phyloP scores from a whole-genome alignment of 2,113 vertebrate genomes.

The Eleginops maclovinus region DNA sequence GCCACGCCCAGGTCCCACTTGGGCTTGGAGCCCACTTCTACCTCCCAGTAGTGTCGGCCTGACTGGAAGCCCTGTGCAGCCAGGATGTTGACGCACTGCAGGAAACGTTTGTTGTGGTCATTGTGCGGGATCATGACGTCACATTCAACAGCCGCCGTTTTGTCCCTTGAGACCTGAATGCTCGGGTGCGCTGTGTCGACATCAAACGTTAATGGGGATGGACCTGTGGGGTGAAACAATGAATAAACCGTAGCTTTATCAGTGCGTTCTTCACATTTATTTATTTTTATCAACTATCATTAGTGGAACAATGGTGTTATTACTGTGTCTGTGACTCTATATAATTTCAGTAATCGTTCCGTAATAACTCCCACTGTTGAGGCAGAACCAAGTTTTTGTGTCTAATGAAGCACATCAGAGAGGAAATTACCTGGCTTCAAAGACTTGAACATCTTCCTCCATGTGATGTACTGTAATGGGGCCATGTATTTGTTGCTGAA shows the following conservation, averaged over 20 bases:
- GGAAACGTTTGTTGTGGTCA: slow-evolving; percentile 82
- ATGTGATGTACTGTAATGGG: slow-evolving; percentile 88
- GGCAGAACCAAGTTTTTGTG: slow-evolving; percentile 17
- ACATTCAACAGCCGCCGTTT: slow-evolving; percentile 83
- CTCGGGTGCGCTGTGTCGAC: slow-evolving; percentile 87
- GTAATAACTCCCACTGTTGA: slow-evolving; percentile 24
- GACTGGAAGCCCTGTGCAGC: slow-evolving; percentile 79
- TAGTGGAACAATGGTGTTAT: slow-evolving; percentile 15
- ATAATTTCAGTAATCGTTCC: not conserved
- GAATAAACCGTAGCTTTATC: slow-evolving; percentile 5
- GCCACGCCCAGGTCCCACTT: slow-evolving; percentile 92
- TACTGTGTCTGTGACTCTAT: slow-evolving; percentile 4
- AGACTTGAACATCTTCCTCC: slow-evolving; percentile 86
- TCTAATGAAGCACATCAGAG: slow-evolving; percentile 24
- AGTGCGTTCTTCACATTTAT: slow-evolving; percentile 3
- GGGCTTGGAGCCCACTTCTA: slow-evolving; percentile 86
- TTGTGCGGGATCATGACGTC: slow-evolving; percentile 28
- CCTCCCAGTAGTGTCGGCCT: slow-evolving; percentile 90
- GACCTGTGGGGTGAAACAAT: slow-evolving; percentile 76
- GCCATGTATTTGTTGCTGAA: slow-evolving; percentile 80
- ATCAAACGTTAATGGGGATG: slow-evolving; percentile 85
- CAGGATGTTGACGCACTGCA: slow-evolving; percentile 88
- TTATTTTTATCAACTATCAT: slow-evolving; percentile 29
- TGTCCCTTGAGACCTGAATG: slow-evolving; percentile 84
- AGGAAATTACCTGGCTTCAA: slow-evolving; percentile 84